A percentile compares a stretch with the other conserved stretches of the same genome.
These are phyloP conservation scores for Drosophila cardini DNA, from an alignment of 1,140 invertebrate genomes.

Conservation along the genomic window DNA sequence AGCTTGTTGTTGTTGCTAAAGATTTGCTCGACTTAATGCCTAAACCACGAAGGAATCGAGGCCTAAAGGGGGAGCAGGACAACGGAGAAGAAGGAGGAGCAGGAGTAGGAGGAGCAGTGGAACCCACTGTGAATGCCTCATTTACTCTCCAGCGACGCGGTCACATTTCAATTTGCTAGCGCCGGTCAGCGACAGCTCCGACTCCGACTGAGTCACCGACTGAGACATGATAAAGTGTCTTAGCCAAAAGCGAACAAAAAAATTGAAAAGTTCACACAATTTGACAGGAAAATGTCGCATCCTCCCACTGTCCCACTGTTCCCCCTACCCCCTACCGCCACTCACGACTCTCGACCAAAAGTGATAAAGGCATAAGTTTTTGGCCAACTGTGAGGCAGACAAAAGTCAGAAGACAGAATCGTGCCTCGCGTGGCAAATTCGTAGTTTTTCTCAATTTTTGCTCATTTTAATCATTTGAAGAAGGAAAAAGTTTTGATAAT, in stretches of 20 bases:
- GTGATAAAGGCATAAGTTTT: constrained; percentile 67
- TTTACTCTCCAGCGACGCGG: constrained; percentile 66
- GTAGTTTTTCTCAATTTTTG: constrained; percentile 44
- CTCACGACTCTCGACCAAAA: constrained; percentile 12
- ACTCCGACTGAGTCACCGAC: neutral
- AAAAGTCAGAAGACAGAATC: constrained; percentile 28
- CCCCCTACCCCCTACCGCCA: too few relatives aligned
- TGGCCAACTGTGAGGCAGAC: constrained; percentile 13
- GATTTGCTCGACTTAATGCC: constrained; percentile 39
- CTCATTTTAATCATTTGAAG: constrained; percentile 51
- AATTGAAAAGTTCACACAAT: constrained; percentile 56
- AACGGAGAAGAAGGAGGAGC: neutral
- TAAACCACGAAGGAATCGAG: neutral
- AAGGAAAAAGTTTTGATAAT: constrained; percentile 62
- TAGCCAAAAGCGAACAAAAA: neutral
- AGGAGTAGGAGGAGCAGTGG: neutral
- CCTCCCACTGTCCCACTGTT: neutral
- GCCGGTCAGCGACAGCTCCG: constrained; percentile 53
- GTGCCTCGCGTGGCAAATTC: constrained; percentile 50
- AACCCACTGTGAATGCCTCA: constrained; percentile 62
- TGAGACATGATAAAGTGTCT: constrained; percentile 78
- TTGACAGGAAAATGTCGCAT: constrained; percentile 36
- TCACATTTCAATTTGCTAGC: constrained; percentile 76
- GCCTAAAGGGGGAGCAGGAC: constrained; percentile 6
- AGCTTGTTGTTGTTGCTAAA: constrained; percentile 19